These are phyloP conservation scores for Tiliacea aurago DNA, from an alignment of 2,888 invertebrate species.

Conservation along the genomic window DNA sequence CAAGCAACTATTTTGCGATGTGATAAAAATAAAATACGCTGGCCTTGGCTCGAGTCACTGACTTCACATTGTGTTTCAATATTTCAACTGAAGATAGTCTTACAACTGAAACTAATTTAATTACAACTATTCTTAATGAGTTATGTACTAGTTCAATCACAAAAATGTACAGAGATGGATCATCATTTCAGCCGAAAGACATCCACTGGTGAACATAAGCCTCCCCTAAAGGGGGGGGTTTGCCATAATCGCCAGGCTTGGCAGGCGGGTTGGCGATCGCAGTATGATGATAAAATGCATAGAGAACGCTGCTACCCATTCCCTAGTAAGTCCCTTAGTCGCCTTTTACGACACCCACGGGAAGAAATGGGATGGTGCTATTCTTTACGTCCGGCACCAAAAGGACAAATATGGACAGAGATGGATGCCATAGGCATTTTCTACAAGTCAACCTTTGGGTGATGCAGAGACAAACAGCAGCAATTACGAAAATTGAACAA, in stretches of 20 bases:
- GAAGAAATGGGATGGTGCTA: too few species aligned
- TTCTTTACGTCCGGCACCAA: too few species aligned
- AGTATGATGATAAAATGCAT: too few species aligned
- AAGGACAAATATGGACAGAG: background rate
- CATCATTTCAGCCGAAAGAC: too few species aligned
- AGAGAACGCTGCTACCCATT: too few species aligned
- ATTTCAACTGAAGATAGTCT: constrained; percentile 13
- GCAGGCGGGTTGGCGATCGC: too few species aligned
- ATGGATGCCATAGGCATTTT: background rate
- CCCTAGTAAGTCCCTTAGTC: too few species aligned
- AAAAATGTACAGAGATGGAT: background rate
- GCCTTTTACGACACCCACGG: too few species aligned
- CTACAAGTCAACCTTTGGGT: background rate
- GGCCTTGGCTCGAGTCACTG: constrained; percentile 34
- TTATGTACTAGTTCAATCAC: too few species aligned
- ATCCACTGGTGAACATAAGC: too few species aligned
- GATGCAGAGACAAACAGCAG: background rate
- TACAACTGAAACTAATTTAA: constrained; percentile 24
- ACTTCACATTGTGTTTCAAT: constrained; percentile 33
- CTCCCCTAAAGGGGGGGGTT: too few species aligned
- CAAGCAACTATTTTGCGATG: constrained; percentile 12
- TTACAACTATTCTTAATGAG: background rate
- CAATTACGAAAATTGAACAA: background rate
- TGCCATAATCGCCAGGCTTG: too few species aligned
- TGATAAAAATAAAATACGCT: constrained; percentile 40